Conservation (phyloP, 2,888 invertebrate species). For the Yponomeuta sedellus region DNA sequence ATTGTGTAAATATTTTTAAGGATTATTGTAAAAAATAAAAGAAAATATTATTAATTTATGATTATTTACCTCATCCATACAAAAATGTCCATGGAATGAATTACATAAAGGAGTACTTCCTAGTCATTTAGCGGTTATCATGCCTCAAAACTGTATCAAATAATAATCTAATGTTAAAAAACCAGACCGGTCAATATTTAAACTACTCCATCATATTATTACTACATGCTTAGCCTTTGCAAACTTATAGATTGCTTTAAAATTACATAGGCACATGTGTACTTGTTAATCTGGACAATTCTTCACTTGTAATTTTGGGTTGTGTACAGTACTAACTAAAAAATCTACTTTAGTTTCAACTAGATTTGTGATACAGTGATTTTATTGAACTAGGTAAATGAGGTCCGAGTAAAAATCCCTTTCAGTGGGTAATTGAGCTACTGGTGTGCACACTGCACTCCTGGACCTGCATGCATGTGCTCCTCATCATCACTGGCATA, state of each 20-base stretch:
- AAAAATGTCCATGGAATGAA: constrained; percentile 37
- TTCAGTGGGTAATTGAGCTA: constrained; percentile 67
- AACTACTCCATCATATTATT: neutral
- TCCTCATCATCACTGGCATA: constrained; percentile 82
- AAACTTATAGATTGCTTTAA: neutral
- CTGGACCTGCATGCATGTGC: constrained; percentile 74
- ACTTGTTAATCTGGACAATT: neutral
- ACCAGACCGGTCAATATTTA: constrained; percentile 8
- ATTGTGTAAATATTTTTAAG: neutral
- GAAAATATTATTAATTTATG: constrained; percentile 25
- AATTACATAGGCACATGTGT: neutral
- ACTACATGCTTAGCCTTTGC: constrained; percentile 1
- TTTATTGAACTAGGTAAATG: constrained; percentile 50
- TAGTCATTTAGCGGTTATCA: constrained; percentile 17
- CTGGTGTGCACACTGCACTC: constrained; percentile 90
- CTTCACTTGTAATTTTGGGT: neutral
- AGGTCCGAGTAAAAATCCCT: constrained; percentile 60
- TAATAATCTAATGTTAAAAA: constrained; percentile 11
- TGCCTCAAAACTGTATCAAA: constrained; percentile 14
- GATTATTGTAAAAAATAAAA: constrained; percentile 21
- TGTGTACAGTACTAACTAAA: constrained; percentile 11
- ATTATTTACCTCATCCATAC: constrained; percentile 37
- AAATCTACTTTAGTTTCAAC: constrained; percentile 33
- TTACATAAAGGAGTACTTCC: constrained; percentile 24
- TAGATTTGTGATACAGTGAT: constrained; percentile 41